phyloP scores from a whole-genome alignment of 1,140 invertebrate genomes.

The Drosophila grimshawi region DNA sequence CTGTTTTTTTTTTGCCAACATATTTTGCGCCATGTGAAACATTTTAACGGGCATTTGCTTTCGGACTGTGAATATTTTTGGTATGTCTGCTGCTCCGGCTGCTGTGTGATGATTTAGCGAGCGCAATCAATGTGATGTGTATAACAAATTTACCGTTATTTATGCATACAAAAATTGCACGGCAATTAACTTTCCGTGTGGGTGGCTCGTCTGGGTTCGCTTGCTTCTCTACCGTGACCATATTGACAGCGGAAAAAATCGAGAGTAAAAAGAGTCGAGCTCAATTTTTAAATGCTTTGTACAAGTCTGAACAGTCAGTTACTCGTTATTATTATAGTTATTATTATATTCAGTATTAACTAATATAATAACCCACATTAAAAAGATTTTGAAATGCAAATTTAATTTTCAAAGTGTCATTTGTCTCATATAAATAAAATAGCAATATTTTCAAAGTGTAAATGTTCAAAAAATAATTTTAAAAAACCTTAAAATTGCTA shows the following conservation, averaged over 20 bases:
- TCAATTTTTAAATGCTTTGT: slow-evolving; percentile 11
- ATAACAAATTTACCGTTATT: slow-evolving; percentile 83
- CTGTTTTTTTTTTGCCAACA: slow-evolving; percentile 38
- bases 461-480: too few relatives aligned
- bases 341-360: too few relatives aligned
- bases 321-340: too few relatives aligned
- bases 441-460: too few relatives aligned
- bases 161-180: slow-evolving; percentile 82
- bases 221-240: slow-evolving; percentile 5
- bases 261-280: neutral
- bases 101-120: slow-evolving; percentile 72
- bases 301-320: neutral
- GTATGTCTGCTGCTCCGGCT: slow-evolving; percentile 17
- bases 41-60: slow-evolving; percentile 68
- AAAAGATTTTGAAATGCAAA: neutral
- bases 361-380: too few relatives aligned
- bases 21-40: slow-evolving; percentile 66
- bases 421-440: too few relatives aligned
- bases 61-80: slow-evolving; percentile 30
- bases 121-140: slow-evolving; percentile 82
- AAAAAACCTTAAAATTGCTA: too few relatives aligned
- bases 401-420: neutral
- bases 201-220: slow-evolving; percentile 18
- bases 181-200: slow-evolving; percentile 74
- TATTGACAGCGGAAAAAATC: slow-evolving; percentile 18